Evolutionary conservation across 2,888 invertebrate genomes (phyloP).

Genomic region (Apotomis turbidana): DNA sequence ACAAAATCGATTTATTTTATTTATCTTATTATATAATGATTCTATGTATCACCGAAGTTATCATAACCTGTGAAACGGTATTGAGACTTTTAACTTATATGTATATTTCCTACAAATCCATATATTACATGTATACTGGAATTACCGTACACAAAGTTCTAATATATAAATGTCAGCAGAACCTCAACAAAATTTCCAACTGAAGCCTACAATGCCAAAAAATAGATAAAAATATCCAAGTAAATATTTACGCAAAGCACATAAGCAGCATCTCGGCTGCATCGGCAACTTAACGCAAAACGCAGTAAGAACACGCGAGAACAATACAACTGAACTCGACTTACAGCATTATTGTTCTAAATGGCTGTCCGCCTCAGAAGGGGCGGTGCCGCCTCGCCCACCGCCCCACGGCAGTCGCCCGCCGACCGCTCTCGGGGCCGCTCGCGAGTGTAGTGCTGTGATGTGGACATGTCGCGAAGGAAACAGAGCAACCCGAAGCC

Average conservation of each 20-base stretch:
- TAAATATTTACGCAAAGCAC: conserved; percentile 15
- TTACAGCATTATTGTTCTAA: background rate
- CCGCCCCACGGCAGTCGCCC: conserved; percentile 35
- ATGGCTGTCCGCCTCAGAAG: conserved; percentile 22
- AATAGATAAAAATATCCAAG: background rate
- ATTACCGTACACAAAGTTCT: no score
- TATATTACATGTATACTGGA: no score
- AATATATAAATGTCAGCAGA: background rate
- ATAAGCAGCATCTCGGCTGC: conserved; percentile 19
- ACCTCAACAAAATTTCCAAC: background rate
- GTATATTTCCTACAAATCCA: no score
- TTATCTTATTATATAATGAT: no score
- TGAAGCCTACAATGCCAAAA: background rate
- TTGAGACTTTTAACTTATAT: no score
- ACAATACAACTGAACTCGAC: background rate
- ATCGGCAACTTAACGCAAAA: conserved; percentile 1
- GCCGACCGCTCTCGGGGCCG: conserved; percentile 31
- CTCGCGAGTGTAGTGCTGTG: conserved; percentile 39
- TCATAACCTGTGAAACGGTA: no score
- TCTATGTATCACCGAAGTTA: no score
- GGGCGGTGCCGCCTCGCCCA: conserved; percentile 32
- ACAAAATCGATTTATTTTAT: no score
- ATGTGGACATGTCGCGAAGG: conserved; percentile 92
- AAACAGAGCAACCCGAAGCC: conserved; percentile 98
- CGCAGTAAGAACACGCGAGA: conserved; percentile 9